These are phyloP conservation scores for Dipodomys stephensi DNA, from an alignment of 2,113 vertebrate genomes.

Conservation along the genomic window DNA sequence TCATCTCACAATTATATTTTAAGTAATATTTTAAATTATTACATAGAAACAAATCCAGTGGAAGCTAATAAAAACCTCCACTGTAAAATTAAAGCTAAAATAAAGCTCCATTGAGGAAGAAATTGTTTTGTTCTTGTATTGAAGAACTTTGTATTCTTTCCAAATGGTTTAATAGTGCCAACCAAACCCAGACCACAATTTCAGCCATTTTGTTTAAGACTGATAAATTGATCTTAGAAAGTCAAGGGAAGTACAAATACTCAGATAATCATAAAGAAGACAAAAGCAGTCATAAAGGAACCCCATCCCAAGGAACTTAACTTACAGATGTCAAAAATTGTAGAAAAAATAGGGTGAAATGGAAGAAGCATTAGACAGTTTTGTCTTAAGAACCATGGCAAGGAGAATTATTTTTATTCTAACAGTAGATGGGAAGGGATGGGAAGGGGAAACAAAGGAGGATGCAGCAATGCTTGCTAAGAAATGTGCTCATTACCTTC, in stretches of 20 bases:
- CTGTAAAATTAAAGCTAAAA: not conserved
- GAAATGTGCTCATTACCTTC: too few species aligned
- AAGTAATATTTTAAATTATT: not conserved
- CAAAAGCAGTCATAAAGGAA: too few species aligned
- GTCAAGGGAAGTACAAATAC: not conserved
- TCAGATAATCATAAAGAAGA: not conserved
- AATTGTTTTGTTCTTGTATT: not conserved
- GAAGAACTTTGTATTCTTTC: not conserved
- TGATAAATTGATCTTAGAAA: not conserved
- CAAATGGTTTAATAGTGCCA: not conserved
- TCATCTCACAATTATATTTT: too few species aligned
- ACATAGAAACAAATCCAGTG: not conserved
- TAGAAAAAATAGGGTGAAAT: not conserved
- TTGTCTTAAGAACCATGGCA: not conserved
- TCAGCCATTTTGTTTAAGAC: conserved; percentile 33
- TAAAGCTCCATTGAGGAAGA: not conserved
- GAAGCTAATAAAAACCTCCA: not conserved
- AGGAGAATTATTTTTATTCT: not conserved
- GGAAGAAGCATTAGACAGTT: too few species aligned
- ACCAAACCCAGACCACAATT: conserved; percentile 4
- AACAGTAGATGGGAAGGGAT: too few species aligned
- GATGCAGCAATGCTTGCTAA: too few species aligned
- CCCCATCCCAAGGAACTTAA: not conserved
- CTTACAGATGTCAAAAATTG: not conserved
- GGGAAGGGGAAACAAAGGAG: too few species aligned